phyloP scores from a whole-genome alignment of 2,113 vertebrate genomes.

The Gymnocephalus cernua region DNA sequence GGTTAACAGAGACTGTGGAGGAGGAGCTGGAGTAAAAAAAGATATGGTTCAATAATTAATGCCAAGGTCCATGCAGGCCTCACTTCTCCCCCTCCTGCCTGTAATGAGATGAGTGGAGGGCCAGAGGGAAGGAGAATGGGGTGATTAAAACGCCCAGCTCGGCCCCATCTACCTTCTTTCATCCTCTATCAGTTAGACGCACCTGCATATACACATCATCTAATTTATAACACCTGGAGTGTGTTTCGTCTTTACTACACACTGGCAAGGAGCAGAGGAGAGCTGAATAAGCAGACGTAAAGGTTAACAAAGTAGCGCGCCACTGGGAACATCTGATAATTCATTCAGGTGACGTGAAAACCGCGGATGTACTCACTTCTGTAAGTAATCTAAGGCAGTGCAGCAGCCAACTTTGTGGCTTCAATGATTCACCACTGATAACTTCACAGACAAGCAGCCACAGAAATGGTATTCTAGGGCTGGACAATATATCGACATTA shows the following conservation, averaged over 20 bases:
- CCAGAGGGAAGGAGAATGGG: conserved; percentile 46
- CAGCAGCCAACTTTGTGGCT: conserved; percentile 9
- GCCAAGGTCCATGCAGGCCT: conserved; percentile 68
- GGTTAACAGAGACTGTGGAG: conserved; percentile 71
- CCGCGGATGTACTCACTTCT: conserved; percentile 19
- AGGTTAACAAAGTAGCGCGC: conserved; percentile 60
- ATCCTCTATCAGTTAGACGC: conserved; percentile 12
- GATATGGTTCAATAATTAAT: conserved; percentile 82
- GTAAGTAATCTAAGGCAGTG: conserved; percentile 39
- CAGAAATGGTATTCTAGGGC: neutral
- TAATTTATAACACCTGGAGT: conserved; percentile 46
- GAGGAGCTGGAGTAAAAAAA: conserved; percentile 73
- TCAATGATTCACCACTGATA: neutral
- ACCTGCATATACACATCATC: neutral
- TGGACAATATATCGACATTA: too few species aligned
- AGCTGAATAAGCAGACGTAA: conserved; percentile 41
- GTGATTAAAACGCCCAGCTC: conserved; percentile 48
- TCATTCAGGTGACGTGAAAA: conserved; percentile 62
- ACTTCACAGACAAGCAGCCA: neutral
- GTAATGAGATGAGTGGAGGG: conserved; percentile 75
- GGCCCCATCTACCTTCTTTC: conserved; percentile 7
- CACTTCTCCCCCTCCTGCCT: conserved; percentile 69
- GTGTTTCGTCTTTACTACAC: conserved; percentile 1
- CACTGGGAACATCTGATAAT: conserved; percentile 62
- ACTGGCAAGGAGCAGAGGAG: conserved; percentile 4